Evolutionary conservation across 2,888 invertebrate genomes (phyloP), one percentile per base, ranked within the genome.

Genomic region (Lymantria dispar): DNA sequence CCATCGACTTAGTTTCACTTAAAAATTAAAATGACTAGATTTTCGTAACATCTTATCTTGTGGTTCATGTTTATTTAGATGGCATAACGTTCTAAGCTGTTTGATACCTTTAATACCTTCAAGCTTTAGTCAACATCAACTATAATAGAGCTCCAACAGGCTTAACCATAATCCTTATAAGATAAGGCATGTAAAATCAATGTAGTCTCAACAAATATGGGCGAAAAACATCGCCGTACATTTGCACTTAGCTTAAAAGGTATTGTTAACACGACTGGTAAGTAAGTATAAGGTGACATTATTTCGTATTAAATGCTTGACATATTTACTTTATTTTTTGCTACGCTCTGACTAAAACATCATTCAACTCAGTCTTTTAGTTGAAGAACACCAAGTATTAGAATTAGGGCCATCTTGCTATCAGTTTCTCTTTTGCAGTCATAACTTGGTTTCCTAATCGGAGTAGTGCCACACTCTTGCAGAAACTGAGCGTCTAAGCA

Each of bases 131-230:
- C 50, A 55, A 60, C 64, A 60, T 38, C 8, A 33, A 14, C 47
- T 46, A 43, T 8, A 52, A 64, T 50, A 59, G 56, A 52, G 52
- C 54, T 60, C 64, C 64, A 65, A 62, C 65, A 65, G 52, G 62
- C 65, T 58, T 55, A 58, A 31, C 45, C 39, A 46, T 64, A 55
- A 60, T 60, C 64, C 55, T 43, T 41, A 42, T 11, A 14, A 58
- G 68, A 67, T 64, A 64, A 60, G 29, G 40, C 36, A 8, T 51
- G 42, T 22, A 31, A 42, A 48, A 54, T 40, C 52, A 58, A 58
- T 56, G 49, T 42, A 52, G 47, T 38, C 48, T 47, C 44, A 22
- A 45, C 52, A 48, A 64, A 54, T 50, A 30, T 31, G 30, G 47
- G 38, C 37, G 46, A 47, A 8, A 22, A 43, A 47, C 30, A 51